Percentiles rank a stretch among this genome's conserved stretches.
phyloP scores from a whole-genome alignment of 2,113 vertebrate genomes.

The Poecile atricapillus region DNA sequence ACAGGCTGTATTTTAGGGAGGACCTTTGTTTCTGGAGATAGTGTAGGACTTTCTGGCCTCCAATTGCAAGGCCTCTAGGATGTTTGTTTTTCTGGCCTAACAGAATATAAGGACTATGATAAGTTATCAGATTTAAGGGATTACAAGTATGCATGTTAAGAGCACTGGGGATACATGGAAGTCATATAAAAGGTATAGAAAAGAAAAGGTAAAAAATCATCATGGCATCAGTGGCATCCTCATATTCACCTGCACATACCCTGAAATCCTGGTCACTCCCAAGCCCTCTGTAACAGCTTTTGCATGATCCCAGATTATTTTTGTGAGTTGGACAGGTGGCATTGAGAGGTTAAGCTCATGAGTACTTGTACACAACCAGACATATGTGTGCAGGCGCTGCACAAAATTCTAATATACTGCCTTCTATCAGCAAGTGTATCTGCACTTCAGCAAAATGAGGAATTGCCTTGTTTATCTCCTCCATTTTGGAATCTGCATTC shows the following conservation, averaged over 20 bases:
- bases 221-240: neutral
- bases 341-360: neutral
- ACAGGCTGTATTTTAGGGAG: neutral
- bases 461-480: neutral
- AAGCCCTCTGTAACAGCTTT: neutral
- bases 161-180: neutral
- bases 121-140: neutral
- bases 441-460: neutral
- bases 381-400: neutral
- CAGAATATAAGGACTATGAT: neutral
- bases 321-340: accelerated
- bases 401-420: neutral
- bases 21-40: neutral
- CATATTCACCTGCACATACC: neutral
- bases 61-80: neutral
- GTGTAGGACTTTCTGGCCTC: neutral
- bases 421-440: neutral
- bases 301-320: neutral
- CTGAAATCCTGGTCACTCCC: neutral
- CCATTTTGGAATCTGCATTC: neutral
- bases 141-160: neutral
- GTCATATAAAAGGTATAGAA: neutral
- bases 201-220: neutral
- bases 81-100: neutral
- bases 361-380: neutral